A percentile compares a stretch with the other conserved stretches of the same genome.
Conservation (phyloP, 2,113 vertebrate species). For the Rhinolophus ferrumequinum region DNA sequence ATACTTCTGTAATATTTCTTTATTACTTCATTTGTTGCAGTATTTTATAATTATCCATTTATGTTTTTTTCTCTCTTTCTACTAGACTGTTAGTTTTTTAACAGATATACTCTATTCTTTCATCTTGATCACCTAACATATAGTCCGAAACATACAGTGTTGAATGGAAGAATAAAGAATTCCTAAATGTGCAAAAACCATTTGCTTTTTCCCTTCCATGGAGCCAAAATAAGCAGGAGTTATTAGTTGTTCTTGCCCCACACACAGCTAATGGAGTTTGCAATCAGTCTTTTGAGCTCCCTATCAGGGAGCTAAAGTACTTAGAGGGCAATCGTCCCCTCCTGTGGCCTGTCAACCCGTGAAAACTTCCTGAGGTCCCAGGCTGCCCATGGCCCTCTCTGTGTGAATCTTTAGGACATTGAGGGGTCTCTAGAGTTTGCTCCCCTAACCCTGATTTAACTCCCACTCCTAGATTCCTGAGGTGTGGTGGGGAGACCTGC, state of each 20-base stretch:
- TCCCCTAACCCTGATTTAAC: background rate
- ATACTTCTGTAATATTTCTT: background rate
- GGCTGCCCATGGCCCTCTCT: background rate
- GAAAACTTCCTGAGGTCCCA: background rate
- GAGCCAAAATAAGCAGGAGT: background rate
- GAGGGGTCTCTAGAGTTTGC: background rate
- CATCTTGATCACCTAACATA: background rate
- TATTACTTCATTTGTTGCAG: background rate
- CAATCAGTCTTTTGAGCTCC: background rate
- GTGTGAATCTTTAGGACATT: background rate
- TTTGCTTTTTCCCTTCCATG: background rate
- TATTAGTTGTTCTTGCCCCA: background rate
- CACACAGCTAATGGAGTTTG: no score
- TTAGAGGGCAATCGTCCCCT: background rate
- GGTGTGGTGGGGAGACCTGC: background rate
- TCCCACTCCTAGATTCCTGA: background rate
- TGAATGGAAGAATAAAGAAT: background rate
- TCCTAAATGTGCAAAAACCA: background rate
- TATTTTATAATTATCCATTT: background rate
- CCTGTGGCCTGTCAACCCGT: background rate
- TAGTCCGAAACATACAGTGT: background rate
- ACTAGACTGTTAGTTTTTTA: background rate
- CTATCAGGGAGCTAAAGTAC: background rate
- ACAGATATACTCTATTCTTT: background rate
- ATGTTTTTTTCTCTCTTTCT: background rate